phyloP scores from a whole-genome alignment of 1,140 invertebrate genomes.

The Oryzaephilus surinamensis region DNA sequence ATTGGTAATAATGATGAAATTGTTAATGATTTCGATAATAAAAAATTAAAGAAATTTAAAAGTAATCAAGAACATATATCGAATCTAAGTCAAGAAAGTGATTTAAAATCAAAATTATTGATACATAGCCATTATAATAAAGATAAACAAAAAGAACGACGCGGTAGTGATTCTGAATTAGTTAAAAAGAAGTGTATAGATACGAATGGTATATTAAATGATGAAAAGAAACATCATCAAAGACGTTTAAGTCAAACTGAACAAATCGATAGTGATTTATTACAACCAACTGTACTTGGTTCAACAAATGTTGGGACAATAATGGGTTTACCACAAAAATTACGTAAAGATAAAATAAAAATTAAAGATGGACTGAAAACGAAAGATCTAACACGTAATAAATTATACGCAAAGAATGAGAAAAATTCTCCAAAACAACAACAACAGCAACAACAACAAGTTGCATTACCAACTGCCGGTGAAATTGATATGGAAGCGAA shows the following conservation, averaged over 20 bases:
- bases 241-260: slow-evolving; percentile 39
- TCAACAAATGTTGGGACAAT: slow-evolving; percentile 55
- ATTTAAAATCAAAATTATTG: slow-evolving; percentile 17
- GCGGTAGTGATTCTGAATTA: slow-evolving; percentile 40
- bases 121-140: slow-evolving; percentile 28
- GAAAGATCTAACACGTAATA: slow-evolving; percentile 39
- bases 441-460: slow-evolving; percentile 15
- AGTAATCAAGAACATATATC: slow-evolving; percentile 30
- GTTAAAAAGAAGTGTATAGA: slow-evolving; percentile 32
- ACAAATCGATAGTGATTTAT: slow-evolving; percentile 15
- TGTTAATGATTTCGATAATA: slow-evolving; percentile 13
- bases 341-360: slow-evolving; percentile 31
- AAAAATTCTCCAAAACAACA: slow-evolving; percentile 9
- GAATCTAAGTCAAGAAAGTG: neutral
- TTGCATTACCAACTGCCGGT: slow-evolving; percentile 29
- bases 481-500: slow-evolving; percentile 46
- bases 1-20: neutral
- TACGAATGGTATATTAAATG: slow-evolving; percentile 37
- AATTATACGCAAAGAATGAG: slow-evolving; percentile 6
- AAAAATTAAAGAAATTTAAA: slow-evolving; percentile 36
- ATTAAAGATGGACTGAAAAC: slow-evolving; percentile 30
- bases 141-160: slow-evolving; percentile 35
- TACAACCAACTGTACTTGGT: slow-evolving; percentile 40
- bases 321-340: slow-evolving; percentile 32
- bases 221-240: slow-evolving; percentile 45